These are phyloP conservation scores for Melopsittacus undulatus DNA, from an alignment of 2,797 vertebrate genomes.

Conservation along the genomic window DNA sequence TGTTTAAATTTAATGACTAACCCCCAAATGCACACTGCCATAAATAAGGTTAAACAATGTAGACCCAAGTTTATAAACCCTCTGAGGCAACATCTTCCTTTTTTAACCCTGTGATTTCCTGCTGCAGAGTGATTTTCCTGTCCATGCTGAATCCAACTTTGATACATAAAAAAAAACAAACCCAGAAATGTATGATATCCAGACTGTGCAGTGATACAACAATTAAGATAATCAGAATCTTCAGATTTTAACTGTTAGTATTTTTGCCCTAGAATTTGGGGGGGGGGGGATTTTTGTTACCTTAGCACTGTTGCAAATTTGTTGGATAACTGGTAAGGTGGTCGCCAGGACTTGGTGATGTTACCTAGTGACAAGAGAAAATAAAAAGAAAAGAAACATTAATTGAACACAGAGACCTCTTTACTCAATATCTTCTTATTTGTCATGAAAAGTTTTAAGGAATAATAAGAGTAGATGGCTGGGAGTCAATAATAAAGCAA, in stretches of 20 bases:
- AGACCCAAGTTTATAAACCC: neutral
- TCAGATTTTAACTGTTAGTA: neutral
- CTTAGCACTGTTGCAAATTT: neutral
- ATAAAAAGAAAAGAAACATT: neutral
- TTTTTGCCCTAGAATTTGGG: neutral
- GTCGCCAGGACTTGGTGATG: neutral
- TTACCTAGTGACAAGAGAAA: neutral
- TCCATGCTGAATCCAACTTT: neutral
- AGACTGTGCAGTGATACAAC: neutral
- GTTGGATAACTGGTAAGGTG: neutral
- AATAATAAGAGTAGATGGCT: neutral
- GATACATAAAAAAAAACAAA: neutral
- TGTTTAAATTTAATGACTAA: neutral
- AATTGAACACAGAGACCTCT: neutral
- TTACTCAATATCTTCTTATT: neutral
- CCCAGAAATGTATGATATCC: neutral
- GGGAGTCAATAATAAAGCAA: neutral
- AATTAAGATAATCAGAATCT: neutral
- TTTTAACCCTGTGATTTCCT: neutral
- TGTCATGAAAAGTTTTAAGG: neutral
- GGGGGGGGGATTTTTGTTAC: neutral
- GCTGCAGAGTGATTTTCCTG: neutral
- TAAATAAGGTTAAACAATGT: neutral
- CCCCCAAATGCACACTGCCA: neutral
- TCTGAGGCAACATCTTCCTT: neutral